Base-by-base conservation (phyloP, 2,113 vertebrate species). In the Oryzias woworae region DNA sequence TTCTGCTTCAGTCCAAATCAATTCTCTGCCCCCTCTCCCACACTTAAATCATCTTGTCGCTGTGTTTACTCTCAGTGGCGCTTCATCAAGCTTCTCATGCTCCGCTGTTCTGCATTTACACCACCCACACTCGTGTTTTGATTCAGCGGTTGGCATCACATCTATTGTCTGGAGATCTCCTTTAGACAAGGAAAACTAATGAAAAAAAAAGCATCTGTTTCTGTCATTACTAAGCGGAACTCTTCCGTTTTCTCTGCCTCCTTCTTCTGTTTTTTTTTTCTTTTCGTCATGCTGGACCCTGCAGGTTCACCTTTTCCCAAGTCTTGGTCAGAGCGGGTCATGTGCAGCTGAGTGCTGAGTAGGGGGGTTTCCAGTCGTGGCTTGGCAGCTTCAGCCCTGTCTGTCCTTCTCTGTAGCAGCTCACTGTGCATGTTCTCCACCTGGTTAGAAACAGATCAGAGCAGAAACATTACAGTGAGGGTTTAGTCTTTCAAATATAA, bases 391-490 rank as follows among this genome's bases (percentile, higher is more conserved):
- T 92, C 90, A 12, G 61, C 75, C 41, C 88, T 91, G 53, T 94
- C 90, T 0, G 92, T 90, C 86, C 91, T 94, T 20, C 85, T 88
- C 91, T 91, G 94, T 64, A 88, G 51, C 58, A 97, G 92, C 20
- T 95, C 94, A 8, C 82, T 80, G 7, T 82, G 93, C 75, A 98
- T 90, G 66, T 93, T 93, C 65, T 96, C 94, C 76, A 98, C 89
- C 96, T 98, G 61, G 50, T 52, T 28, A 75, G 54, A 43, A 23
- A 23, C 6, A 56, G 28, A 74, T 28, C 26, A 4, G 4, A 3
- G 10, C 36, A 12, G 36, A 36, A 0, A 36, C 36, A 10, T 12
- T 0, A 36, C 36, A 36, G 36, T 8, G 36, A 12, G 10, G 36
- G 12, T 36, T 36, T 12, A 10, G 10, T 36, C 36, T 36, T 10